Conservation (phyloP, 2,797 vertebrate species). For the Hephaestus fuliginosus region DNA sequence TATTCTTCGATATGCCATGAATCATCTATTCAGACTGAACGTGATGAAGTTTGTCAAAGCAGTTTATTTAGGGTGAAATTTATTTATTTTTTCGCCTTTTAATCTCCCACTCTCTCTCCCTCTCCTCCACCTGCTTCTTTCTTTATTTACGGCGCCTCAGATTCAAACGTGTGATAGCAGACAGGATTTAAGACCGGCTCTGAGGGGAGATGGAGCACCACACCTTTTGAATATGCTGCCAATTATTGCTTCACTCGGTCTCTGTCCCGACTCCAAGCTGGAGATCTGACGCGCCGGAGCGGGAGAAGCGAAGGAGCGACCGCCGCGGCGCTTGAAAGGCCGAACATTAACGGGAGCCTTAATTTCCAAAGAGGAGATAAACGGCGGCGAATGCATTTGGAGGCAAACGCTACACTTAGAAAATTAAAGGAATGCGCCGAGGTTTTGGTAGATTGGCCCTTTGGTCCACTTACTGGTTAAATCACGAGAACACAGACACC, state of each 20-base stretch:
- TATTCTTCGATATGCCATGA: conserved; percentile 55
- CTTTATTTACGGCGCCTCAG: conserved; percentile 44
- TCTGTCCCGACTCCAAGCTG: conserved; percentile 64
- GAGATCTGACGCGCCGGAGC: conserved; percentile 58
- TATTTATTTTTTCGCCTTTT: conserved; percentile 25
- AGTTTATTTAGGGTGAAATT: conserved; percentile 65
- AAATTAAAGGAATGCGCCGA: conserved; percentile 44
- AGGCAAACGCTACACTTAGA: conserved; percentile 10
- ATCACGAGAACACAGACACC: conserved; percentile 41
- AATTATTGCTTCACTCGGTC: conserved; percentile 60
- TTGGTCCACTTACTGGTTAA: conserved; percentile 40
- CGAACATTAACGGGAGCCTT: conserved; percentile 41
- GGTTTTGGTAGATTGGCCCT: conserved; percentile 32
- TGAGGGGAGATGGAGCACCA: conserved; percentile 58
- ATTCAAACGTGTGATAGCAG: conserved; percentile 54
- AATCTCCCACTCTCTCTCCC: conserved; percentile 12
- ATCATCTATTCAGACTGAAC: conserved; percentile 43
- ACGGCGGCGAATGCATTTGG: conserved; percentile 34
- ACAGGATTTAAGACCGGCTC: conserved; percentile 50
- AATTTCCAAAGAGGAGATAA: conserved; percentile 52
- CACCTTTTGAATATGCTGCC: conserved; percentile 74
- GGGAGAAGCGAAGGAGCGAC: conserved; percentile 32
- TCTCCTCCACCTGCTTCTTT: conserved; percentile 28
- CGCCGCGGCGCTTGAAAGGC: conserved; percentile 48
- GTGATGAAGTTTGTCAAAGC: conserved; percentile 64